Evolutionary conservation across 2,888 invertebrate genomes (phyloP).

Genomic region (Lepeophtheirus nordmannii): DNA sequence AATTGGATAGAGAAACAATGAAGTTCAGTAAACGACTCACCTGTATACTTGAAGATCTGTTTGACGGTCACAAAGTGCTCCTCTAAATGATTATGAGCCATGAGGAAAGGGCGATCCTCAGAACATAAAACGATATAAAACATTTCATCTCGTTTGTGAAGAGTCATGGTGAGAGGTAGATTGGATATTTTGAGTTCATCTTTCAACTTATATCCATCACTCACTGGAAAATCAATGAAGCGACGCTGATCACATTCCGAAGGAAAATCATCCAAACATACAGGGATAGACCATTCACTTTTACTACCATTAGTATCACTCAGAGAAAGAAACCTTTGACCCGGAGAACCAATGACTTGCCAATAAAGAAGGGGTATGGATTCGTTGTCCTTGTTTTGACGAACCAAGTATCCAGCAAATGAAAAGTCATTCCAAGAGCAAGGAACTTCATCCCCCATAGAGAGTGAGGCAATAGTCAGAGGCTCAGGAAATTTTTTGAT

Average conservation of each 20-base stretch:
- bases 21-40: neutral
- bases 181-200: neutral
- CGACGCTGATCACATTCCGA: neutral
- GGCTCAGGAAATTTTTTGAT: slow-evolving; percentile 44
- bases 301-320: neutral
- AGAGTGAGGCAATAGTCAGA: slow-evolving; percentile 33
- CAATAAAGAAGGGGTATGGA: slow-evolving; percentile 26
- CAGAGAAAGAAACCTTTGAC: neutral
- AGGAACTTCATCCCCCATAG: neutral
- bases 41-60: neutral
- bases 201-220: neutral
- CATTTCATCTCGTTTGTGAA: neutral
- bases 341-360: slow-evolving; percentile 22
- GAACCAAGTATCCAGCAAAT: neutral
- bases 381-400: neutral
- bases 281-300: slow-evolving; percentile 7
- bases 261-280: slow-evolving; percentile 11
- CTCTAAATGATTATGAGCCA: neutral
- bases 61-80: neutral
- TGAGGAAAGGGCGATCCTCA: slow-evolving; percentile 3
- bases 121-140: neutral
- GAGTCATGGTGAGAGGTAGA: neutral
- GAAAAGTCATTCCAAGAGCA: neutral
- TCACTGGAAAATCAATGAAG: neutral
- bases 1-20: too few relatives aligned